Conservation (phyloP, 2,113 vertebrate species). For the Erpornis zantholeuca region DNA sequence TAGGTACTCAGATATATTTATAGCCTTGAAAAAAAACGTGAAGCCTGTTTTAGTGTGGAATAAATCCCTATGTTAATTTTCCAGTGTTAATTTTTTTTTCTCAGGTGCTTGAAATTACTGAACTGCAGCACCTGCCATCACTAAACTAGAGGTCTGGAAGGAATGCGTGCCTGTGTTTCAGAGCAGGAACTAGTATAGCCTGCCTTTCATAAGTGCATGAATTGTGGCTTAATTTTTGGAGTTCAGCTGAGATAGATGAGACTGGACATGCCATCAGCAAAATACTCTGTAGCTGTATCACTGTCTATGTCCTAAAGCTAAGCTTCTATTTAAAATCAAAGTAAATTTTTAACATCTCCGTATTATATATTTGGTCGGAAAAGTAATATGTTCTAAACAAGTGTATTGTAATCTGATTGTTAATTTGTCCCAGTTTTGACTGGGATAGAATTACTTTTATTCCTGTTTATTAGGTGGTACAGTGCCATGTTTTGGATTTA, state of each 20-base stretch:
- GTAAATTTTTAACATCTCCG: neutral
- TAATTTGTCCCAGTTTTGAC: neutral
- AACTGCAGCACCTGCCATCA: neutral
- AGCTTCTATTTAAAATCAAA: neutral
- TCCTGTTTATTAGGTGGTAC: neutral
- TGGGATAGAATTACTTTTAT: neutral
- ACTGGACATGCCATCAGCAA: neutral
- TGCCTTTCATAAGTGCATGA: neutral
- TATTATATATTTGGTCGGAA: neutral
- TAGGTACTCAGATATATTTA: neutral
- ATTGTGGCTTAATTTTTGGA: neutral
- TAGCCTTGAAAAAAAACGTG: neutral
- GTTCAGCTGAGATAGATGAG: neutral
- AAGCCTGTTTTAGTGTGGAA: neutral
- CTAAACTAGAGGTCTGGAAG: neutral
- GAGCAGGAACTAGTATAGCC: neutral
- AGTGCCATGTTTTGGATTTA: neutral
- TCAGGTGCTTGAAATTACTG: neutral
- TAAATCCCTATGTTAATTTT: neutral
- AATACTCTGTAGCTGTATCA: neutral
- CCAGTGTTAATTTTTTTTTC: neutral
- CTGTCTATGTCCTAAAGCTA: neutral
- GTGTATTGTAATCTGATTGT: neutral
- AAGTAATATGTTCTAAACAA: neutral
- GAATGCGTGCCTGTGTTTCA: neutral